Evolutionary conservation across 2,797 vertebrate species (phyloP), one percentile per base, ranked within the genome.

Genomic region (Amazona finschi): DNA sequence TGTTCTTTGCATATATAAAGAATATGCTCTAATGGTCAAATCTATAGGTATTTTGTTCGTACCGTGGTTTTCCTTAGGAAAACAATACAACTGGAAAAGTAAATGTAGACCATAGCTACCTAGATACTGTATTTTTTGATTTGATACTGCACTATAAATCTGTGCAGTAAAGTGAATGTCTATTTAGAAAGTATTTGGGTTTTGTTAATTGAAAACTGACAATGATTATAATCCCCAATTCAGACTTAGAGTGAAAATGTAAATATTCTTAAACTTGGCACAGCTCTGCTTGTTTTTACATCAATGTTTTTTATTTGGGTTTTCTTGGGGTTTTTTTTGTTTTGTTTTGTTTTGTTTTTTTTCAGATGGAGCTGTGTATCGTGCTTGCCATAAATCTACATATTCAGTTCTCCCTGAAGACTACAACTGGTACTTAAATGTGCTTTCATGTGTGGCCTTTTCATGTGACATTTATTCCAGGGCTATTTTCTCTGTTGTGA

Each of bases 331-430:
- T 75, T 83, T 31, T 10, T 10, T 36, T 36, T 36, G 36, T 36
- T 36, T 36, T 36, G 36, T 36, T 36, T 19, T 19, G 12, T 27
- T 17, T 28, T 22, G 38, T 61, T 30, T 61, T 93, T 93, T 93
- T 96, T 15, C 94, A 98, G 98, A 33, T 43, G 94, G 96, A 94
- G 72, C 82, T 41, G 38, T 95, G 33, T 80, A 49, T 92, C 84
- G 1, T 82, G 57, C 81, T 95, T 93, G 94, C 78, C 66, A 5
- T 71, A 98, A 97, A 87, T 98, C 98, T 31, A 98, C 97, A 0
- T 98, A 97, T 82, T 96, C 98, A 2, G n/a, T 97, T 94, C 97
- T 98, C 84, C 97, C 98, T 80, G 97, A 98, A 89, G 97, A 98
- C 89, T 98, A 98, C 93, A 98, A 98, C 6, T 98, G 98, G 98